Evolutionary conservation across 1,140 invertebrate genomes (phyloP).

Genomic region (Hermetia illucens): DNA sequence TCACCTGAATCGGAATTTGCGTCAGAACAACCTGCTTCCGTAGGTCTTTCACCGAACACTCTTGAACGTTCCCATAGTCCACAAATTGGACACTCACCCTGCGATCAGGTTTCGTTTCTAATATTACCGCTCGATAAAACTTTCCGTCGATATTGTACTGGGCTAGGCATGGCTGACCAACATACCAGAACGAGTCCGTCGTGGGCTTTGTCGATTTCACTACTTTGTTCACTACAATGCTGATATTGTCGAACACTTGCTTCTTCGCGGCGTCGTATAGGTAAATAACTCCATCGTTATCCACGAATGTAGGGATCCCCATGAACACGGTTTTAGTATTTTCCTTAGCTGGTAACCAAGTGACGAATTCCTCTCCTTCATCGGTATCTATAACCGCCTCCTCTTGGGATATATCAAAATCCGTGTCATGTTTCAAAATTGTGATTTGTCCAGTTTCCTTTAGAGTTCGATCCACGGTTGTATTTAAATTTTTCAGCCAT

Average conservation of each 20-base stretch:
- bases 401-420: too few relatives aligned
- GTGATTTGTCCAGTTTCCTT: too few relatives aligned
- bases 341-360: conserved; percentile 12
- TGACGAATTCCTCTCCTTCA: neutral
- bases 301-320: conserved; percentile 39
- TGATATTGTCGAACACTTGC: conserved; percentile 34
- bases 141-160: conserved; percentile 41
- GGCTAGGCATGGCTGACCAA: conserved; percentile 46
- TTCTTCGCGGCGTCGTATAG: conserved; percentile 33
- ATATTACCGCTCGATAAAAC: conserved; percentile 45
- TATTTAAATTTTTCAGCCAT: too few relatives aligned
- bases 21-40: conserved; percentile 40
- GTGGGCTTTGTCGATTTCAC: neutral
- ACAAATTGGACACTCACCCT: conserved; percentile 39
- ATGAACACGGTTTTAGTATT: conserved; percentile 32
- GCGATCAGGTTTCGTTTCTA: conserved; percentile 16
- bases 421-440: too few relatives aligned
- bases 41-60: conserved; percentile 34
- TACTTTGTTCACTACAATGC: conserved; percentile 32
- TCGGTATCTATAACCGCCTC: too few relatives aligned
- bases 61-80: conserved; percentile 47
- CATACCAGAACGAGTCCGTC: neutral
- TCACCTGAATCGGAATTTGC: conserved; percentile 41
- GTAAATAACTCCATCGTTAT: conserved; percentile 38
- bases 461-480: too few relatives aligned